phyloP scores from a whole-genome alignment of 2,113 vertebrate genomes.

The Poeciliopsis retropinna region DNA sequence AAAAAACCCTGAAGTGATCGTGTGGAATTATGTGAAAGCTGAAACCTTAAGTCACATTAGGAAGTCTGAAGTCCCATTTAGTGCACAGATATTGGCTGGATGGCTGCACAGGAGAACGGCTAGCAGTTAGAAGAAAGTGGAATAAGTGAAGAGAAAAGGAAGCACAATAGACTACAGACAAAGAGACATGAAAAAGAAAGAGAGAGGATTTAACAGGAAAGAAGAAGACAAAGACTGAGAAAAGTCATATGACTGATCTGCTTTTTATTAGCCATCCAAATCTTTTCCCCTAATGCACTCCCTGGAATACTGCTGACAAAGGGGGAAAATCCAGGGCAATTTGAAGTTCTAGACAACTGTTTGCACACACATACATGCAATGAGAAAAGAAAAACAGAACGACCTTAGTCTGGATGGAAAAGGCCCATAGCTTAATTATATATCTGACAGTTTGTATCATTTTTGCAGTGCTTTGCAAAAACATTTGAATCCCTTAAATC shows the following conservation, averaged over 20 bases:
- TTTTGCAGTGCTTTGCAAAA: conserved; percentile 28
- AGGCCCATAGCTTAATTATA: conserved; percentile 28
- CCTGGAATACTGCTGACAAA: conserved; percentile 81
- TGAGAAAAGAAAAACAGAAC: conserved; percentile 25
- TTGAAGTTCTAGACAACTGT: conserved; percentile 70
- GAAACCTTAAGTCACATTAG: conserved; percentile 79
- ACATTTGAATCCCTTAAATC: not conserved
- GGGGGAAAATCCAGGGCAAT: conserved; percentile 72
- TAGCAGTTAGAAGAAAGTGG: not conserved
- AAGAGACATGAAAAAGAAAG: conserved; percentile 31
- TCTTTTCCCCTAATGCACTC: conserved; percentile 77
- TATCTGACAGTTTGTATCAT: conserved; percentile 31
- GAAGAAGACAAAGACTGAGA: conserved; percentile 9
- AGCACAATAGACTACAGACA: conserved; percentile 33
- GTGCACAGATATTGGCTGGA: conserved; percentile 68
- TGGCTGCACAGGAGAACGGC: conserved; percentile 42
- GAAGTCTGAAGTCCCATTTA: conserved; percentile 70
- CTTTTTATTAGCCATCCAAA: conserved; percentile 80
- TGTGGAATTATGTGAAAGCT: conserved; percentile 81
- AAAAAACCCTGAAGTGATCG: conserved; percentile 49
- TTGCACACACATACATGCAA: conserved; percentile 55
- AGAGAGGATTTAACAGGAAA: conserved; percentile 30
- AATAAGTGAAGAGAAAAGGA: conserved; percentile 31
- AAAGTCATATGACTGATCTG: conserved; percentile 70
- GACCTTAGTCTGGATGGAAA: conserved; percentile 37